Percentiles rank a stretch among this genome's conserved stretches.
Evolutionary conservation across 2,888 invertebrate genomes (phyloP).

Genomic region (Thereva nobilitata): DNA sequence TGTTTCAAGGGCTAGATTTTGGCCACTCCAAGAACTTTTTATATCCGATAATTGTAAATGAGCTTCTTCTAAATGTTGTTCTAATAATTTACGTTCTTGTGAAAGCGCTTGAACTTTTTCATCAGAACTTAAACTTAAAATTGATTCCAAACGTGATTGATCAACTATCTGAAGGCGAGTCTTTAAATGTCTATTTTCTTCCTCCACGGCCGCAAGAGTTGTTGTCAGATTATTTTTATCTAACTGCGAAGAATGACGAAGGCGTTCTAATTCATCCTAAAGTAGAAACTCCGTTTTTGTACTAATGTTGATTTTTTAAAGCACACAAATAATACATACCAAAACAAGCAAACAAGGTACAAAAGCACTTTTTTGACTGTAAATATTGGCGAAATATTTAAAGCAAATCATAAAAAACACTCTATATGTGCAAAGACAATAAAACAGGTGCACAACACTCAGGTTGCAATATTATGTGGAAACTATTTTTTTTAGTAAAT

Average conservation of each 20-base stretch:
- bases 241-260: constrained; percentile 73
- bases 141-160: constrained; percentile 52
- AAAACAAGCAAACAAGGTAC: background rate
- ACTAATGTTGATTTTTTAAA: background rate
- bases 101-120: constrained; percentile 64
- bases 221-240: constrained; percentile 71
- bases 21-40: constrained; percentile 90
- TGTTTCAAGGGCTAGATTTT: constrained; percentile 86
- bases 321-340: background rate
- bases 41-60: constrained; percentile 86
- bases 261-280: constrained; percentile 78
- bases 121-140: constrained; percentile 52
- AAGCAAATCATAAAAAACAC: background rate
- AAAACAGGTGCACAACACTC: no score
- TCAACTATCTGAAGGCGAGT: constrained; percentile 58
- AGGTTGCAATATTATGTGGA: no score
- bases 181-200: constrained; percentile 71
- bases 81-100: constrained; percentile 69
- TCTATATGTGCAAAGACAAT: no score
- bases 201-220: constrained; percentile 73
- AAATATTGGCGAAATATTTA: background rate
- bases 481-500: no score
- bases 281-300: background rate
- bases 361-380: background rate
- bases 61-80: constrained; percentile 80